These are phyloP conservation scores for Monochamus alternatus DNA, from an alignment of 2,888 invertebrate species.

Conservation along the genomic window DNA sequence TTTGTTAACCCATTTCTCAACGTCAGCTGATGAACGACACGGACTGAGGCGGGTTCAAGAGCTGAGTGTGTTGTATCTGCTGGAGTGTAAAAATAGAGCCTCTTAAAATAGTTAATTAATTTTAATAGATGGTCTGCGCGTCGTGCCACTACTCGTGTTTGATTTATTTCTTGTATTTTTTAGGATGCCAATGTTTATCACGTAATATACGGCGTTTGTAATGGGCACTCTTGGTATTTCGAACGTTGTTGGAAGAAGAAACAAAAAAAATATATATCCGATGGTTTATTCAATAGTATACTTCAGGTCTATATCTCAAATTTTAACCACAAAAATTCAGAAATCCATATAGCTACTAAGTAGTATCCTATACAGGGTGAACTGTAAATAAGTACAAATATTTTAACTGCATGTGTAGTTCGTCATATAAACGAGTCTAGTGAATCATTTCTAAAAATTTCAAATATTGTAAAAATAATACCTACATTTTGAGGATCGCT, in stretches of 20 bases:
- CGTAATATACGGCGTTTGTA: background rate
- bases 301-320: no score
- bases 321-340: no score
- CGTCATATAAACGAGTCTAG: no score
- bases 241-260: background rate
- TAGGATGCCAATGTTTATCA: background rate
- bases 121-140: background rate
- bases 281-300: background rate
- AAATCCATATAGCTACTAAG: no score
- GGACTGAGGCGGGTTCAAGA: background rate
- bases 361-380: no score
- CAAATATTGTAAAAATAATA: no score
- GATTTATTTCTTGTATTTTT: conserved; percentile 19
- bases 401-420: no score
- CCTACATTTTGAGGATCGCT: no score
- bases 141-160: conserved; percentile 7
- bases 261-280: background rate
- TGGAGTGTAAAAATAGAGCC: background rate
- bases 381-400: no score
- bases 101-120: conserved; percentile 5
- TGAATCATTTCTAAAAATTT: no score
- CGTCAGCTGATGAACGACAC: conserved; percentile 14
- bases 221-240: background rate
- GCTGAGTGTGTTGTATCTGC: background rate
- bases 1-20: background rate